phyloP scores from a whole-genome alignment of 2,113 vertebrate species.

The Miniopterus natalensis region DNA sequence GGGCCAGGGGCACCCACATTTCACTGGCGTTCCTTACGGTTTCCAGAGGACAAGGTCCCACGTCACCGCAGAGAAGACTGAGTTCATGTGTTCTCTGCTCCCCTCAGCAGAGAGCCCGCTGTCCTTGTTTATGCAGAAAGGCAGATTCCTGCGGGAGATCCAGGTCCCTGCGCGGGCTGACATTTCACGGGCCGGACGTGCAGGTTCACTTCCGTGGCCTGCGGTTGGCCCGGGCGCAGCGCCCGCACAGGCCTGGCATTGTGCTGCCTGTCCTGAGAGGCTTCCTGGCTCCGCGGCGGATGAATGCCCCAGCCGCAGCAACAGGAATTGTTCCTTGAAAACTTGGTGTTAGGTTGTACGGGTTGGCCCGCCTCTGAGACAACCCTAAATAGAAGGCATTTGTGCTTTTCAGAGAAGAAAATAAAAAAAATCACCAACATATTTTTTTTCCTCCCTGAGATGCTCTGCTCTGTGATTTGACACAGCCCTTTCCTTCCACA shows the following conservation, averaged over 20 bases:
- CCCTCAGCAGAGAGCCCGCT: slow-evolving; percentile 33
- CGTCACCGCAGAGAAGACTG: neutral
- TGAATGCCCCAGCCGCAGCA: neutral
- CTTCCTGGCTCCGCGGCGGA: slow-evolving; percentile 46
- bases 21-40: neutral
- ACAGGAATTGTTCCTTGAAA: slow-evolving; percentile 70
- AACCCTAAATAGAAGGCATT: neutral
- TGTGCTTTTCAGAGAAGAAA: slow-evolving; percentile 52
- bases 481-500: neutral
- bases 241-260: slow-evolving; percentile 70
- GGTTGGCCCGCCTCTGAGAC: neutral
- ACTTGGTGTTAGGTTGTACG: slow-evolving; percentile 23
- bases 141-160: neutral
- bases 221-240: neutral
- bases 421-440: neutral
- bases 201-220: slow-evolving; percentile 65
- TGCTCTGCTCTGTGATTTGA: neutral
- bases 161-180: neutral
- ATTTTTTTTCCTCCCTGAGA: neutral
- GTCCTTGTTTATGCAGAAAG: slow-evolving; percentile 37
- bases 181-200: slow-evolving; percentile 35
- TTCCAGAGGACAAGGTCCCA: neutral
- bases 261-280: slow-evolving; percentile 62
- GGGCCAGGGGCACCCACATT: neutral
- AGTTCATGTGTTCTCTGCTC: neutral